Conservation (phyloP, 2,797 vertebrate genomes). For the Protosalanx chinensis region DNA sequence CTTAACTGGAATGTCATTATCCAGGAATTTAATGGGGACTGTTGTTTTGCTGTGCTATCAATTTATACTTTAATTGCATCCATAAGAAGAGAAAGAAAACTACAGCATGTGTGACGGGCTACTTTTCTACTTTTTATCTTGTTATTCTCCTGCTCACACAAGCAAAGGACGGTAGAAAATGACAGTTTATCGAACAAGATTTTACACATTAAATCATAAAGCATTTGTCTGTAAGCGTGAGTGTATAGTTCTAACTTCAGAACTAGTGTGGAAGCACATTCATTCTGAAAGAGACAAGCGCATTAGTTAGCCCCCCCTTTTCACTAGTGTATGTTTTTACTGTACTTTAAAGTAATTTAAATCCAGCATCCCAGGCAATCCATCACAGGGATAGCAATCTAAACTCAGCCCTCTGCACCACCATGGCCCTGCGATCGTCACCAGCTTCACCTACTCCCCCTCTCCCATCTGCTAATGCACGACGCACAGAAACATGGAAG, state of each 20-base stretch:
- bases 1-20: conserved; percentile 69
- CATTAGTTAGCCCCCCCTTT: conserved; percentile 46
- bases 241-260: conserved; percentile 38
- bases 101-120: not conserved
- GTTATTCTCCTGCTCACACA: not conserved
- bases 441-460: conserved; percentile 34
- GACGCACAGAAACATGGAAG: conserved; percentile 15
- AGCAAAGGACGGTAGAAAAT: not conserved
- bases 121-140: not conserved
- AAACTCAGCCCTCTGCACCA: conserved; percentile 38
- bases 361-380: conserved; percentile 62
- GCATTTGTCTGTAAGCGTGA: not conserved
- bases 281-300: conserved; percentile 46
- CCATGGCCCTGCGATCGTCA: conserved; percentile 40
- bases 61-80: conserved; percentile 70
- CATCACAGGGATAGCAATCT: conserved; percentile 74
- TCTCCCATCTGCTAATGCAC: conserved; percentile 27
- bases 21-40: conserved; percentile 68
- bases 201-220: no score
- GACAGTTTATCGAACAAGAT: not conserved
- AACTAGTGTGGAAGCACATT: conserved; percentile 51
- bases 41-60: conserved; percentile 67
- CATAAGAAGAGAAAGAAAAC: conserved; percentile 40
- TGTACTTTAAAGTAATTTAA: conserved; percentile 66
- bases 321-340: conserved; percentile 38